Evolutionary conservation across 2,888 invertebrate genomes (phyloP), one percentile per base, ranked within the genome.

Genomic region (Limenitis camilla): DNA sequence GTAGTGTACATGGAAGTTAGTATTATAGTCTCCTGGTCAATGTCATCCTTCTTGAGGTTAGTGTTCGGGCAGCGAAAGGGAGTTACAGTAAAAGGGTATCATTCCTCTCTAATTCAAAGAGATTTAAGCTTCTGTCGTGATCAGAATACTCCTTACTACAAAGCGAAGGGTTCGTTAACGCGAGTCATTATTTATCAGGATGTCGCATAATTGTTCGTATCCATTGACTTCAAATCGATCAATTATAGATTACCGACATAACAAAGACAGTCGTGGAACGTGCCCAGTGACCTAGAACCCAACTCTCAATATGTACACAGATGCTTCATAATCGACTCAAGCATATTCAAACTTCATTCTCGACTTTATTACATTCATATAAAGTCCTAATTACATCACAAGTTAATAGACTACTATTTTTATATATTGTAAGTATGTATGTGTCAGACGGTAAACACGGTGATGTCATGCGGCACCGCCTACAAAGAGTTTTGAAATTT

Each of bases 381-480:
- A 53, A n/a, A 55, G 53, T 56, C 32, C 33, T 40, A 52, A 55
- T 52, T 40, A 40, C 38, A 11, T n/a, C 50, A 49, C 19, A 39
- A 45, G 43, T 10, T 44, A 33, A 47, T 43, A 40, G 38, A 31
- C 35, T 40, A 45, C 49, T 51, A 54, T 49, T 49, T 48, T 43
- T 53, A 42, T 58, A 55, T 54, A 32, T 52, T 48, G 48, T 47
- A 51, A 54, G 65, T 61, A 62, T 50, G 63, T 56, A 68, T 65
- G 61, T 58, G 64, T 66, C 55, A 61, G 59, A 53, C 53, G 63
- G 74, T 69, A 74, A 77, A 76, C 63, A 74, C 41, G 68, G 58
- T 82, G 83, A 81, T 81, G 78, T 82, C 82, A 81, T 73, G 58
- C 50, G 63, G 61, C 67, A 65, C 68, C 77, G 69, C 76, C 72